Evolutionary conservation across 92 coral and sea anemone species (phyloP).

Genomic region (Palythoa grandiflora): DNA sequence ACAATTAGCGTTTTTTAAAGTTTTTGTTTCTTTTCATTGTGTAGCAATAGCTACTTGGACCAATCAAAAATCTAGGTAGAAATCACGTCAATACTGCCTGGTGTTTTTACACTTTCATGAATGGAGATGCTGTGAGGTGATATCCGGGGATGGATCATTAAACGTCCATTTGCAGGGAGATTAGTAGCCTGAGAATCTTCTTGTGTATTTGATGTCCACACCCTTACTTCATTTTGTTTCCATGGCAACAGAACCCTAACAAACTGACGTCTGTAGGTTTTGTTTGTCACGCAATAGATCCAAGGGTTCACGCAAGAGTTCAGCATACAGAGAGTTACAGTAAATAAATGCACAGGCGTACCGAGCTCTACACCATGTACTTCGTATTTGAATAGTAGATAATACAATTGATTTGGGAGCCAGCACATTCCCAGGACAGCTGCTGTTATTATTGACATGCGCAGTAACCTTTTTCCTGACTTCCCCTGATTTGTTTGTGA

Average conservation of each 20-base stretch:
- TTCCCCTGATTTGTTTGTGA: conserved; percentile 79
- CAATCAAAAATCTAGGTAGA: not conserved
- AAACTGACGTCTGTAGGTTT: conserved; percentile 56
- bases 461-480: conserved; percentile 78
- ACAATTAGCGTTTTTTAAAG: too few relatives aligned
- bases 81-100: not conserved
- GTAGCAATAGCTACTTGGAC: too few relatives aligned
- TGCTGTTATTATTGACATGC: conserved; percentile 76
- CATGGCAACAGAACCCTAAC: conserved; percentile 51
- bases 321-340: conserved; percentile 73
- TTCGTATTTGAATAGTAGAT: conserved; percentile 71
- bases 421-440: conserved; percentile 68
- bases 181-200: not conserved
- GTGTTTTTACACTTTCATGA: not conserved
- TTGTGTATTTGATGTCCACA: conserved; percentile 21
- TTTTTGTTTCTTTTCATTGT: too few relatives aligned
- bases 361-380: conserved; percentile 50
- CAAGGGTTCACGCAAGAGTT: conserved; percentile 77
- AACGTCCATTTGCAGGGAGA: not conserved
- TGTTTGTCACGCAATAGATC: conserved; percentile 70
- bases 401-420: conserved; percentile 79
- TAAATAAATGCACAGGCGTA: conserved; percentile 67
- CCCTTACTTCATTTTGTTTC: conserved; percentile 11
- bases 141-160: not conserved
- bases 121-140: not conserved